Evolutionary conservation across 2,888 invertebrate genomes (phyloP), one percentile per base, ranked within the genome.

Genomic region (Andrena flavipes): DNA sequence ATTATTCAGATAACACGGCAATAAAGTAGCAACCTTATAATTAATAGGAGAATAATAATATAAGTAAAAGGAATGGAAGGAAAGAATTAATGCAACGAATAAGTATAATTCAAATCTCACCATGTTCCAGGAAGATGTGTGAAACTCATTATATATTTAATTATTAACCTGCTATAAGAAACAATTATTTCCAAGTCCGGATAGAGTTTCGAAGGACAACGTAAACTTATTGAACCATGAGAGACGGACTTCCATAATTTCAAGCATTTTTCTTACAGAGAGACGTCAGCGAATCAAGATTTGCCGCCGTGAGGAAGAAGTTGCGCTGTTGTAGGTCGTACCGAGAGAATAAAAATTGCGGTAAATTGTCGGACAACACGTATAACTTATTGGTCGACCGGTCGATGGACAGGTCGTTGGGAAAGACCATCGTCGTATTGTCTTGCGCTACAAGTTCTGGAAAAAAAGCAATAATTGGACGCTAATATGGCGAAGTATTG

Each of bases 361-460:
- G 92, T 5, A 94, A 84, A 76, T 92, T 93, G 67, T 93, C 91
- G 6, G 92, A 88, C 7, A 94, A 80, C 23, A 91, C 91, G 77
- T 92, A 93, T 16, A 94, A 81, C 76, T 90, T 92, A 16, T 87
- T 85, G 2, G 79, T 67, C 5, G 74, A 62, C 6, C 85, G 76
- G 56, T 92, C 91, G 60, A 93, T 88, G 7, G 87, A 91, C 78
- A 98, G 91, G 90, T 98, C 98, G 90, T 97, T 97, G 8, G 97
- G 97, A 92, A 97, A 98, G 72, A 97, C 95, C 80, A 97, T 94
- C 7, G 96, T 95, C 51, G 95, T 95, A n/a, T 96, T 95, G 91
- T 97, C 97, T 69, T 95, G 95, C 78, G 96, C 96, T 8, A 97
- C 95, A 0, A 97, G 94, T 0, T 95, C 96, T 90, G 96, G 95